Evolutionary conservation across 2,888 invertebrate genomes (phyloP), one percentile per base, ranked within the genome.

Genomic region (Torymus auratus): DNA sequence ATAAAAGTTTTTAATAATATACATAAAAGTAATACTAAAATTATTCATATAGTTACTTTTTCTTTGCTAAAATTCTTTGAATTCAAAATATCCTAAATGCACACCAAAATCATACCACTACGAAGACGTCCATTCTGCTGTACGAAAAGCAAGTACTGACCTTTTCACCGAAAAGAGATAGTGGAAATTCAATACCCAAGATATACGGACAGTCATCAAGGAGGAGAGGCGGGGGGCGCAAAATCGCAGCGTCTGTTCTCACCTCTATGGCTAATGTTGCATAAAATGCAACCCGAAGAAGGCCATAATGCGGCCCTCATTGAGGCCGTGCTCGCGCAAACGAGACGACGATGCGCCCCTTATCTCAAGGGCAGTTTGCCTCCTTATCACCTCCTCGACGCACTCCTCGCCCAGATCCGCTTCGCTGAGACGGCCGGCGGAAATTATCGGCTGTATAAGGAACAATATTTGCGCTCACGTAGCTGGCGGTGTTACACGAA

Each of bases 361-460:
- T 81, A 81, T 81, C 80, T 72, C 61, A 12, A n/a, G 60, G 17
- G 41, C 60, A 77, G 64, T 77, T 76, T 78, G 41, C 68, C 61
- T 55, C 64, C 84, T 85, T 85, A 84, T 85, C 85, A 68, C 62
- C 78, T 74, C 77, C 76, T 58, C 41, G 2, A 10, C 50, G 60
- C 61, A 5, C 55, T 78, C 73, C 73, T 71, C 64, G 58, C 68
- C 73, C 80, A 61, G 80, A 64, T 64, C 71, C 77, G 78, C 72
- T 41, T 1, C 7, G 7, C 41, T 41, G 41, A 41, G 67, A 78
- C 71, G 71, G 82, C 73, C 73, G 73, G 84, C 85, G 87, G 86
- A 89, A 89, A 89, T 89, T 88, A 88, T 85, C 86, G 85, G 85
- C 84, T 86, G 86, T 86, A 85, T 81, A 86, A 86, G 86, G 85